Evolutionary conservation across 2,888 invertebrate species (phyloP).

Genomic region (Cryptus viduatorius): DNA sequence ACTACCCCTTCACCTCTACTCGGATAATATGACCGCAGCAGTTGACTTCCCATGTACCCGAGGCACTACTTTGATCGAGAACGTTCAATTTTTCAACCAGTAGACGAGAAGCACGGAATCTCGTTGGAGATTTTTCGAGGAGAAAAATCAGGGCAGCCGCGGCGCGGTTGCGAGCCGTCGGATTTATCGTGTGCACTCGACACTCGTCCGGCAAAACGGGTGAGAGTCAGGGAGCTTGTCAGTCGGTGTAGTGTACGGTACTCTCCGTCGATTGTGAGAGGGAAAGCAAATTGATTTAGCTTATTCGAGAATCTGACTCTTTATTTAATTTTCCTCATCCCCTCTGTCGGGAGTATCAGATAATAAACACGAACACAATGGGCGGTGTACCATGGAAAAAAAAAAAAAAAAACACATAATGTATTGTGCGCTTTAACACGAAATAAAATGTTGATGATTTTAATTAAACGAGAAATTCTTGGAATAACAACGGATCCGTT

Average conservation of each 20-base stretch:
- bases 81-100: conserved; percentile 65
- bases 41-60: conserved; percentile 37
- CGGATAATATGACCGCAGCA: conserved; percentile 29
- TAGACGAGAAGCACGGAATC: conserved; percentile 17
- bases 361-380: conserved; percentile 17
- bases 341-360: not conserved
- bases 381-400: not conserved
- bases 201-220: conserved; percentile 50
- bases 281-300: conserved; percentile 45
- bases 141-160: conserved; percentile 62
- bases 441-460: not conserved
- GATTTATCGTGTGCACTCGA: conserved; percentile 61
- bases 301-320: conserved; percentile 29
- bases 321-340: conserved; percentile 6
- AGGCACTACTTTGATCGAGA: conserved; percentile 59
- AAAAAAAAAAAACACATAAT: not conserved
- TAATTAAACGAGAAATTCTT: not conserved
- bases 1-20: conserved; percentile 9
- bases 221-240: conserved; percentile 57
- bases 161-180: conserved; percentile 31
- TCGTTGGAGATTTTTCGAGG: conserved; percentile 46
- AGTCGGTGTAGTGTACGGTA: conserved; percentile 51
- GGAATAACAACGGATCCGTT: not conserved
- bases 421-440: not conserved
- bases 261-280: conserved; percentile 48